Base-by-base conservation (phyloP, 1,140 invertebrate species). In the Drosophila elegans region DNA sequence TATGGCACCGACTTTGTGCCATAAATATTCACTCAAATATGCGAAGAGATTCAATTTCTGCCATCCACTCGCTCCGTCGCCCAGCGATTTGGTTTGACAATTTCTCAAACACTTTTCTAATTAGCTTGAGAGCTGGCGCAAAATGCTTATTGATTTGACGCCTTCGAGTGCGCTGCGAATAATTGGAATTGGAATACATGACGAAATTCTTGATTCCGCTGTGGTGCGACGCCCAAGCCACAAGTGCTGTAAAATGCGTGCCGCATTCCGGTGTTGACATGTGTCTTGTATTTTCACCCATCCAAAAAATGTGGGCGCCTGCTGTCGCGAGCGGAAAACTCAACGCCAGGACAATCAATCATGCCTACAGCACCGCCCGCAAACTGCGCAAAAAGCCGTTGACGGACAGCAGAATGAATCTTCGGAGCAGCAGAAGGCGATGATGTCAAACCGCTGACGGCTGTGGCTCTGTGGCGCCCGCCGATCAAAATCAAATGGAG, bases 321-420 rank as follows among this genome's bases (percentile, higher is more conserved):
- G 57, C 68, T 74, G 42, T 66, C 73, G 61, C 54, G 51, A 62
- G 80, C 79, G 61, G 59, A 41, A 72, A 78, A 81, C 49, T 64
- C 78, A 68, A 75, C 69, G 51, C 57, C 75, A 68, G 46, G 64
- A 81, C 82, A 88, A 86, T 86, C 82, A 86, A 86, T 86, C 82
- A 86, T 88, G 83, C 78, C 68, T 88, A 88, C 76, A 68, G 73
- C 51, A 57, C 38, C 61, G 34, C 67, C 71, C 66, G 49, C 62
- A 74, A 78, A 74, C 69, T 78, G 62, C 68, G 55, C 51, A 75
- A 85, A 85, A 84, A 84, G 76, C 46, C 51, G 71, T 51, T 42
- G 66, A 59, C 72, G 57, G 60, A 67, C 73, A 76, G 45, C 41
- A 54, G 55, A 52, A 56, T 57, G 77, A 80, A 66, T 60, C 66